Conservation (phyloP, 2,888 invertebrate genomes). For the Melitaea athalia region DNA sequence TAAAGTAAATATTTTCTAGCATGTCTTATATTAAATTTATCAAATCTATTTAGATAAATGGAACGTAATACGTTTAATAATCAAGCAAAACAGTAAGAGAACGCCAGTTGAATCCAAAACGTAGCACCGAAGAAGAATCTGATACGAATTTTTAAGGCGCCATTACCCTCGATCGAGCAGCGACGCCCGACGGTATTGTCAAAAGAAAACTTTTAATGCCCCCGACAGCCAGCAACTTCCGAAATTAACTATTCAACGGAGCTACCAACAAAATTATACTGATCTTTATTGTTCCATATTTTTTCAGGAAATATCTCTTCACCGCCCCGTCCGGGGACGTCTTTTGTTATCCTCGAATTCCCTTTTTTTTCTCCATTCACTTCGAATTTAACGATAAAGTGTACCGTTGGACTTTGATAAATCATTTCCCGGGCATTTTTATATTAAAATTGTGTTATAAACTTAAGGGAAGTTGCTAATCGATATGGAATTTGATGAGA, state of each 20-base stretch:
- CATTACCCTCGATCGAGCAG: constrained; percentile 63
- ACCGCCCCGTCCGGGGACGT: constrained; percentile 37
- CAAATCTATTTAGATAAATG: neutral
- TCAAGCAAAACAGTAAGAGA: neutral
- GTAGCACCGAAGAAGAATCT: neutral
- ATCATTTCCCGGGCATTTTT: constrained; percentile 39
- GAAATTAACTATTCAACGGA: constrained; percentile 50
- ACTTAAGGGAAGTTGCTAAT: constrained; percentile 8
- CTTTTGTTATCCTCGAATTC: constrained; percentile 57
- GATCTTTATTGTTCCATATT: constrained; percentile 57
- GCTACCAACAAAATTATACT: constrained; percentile 54
- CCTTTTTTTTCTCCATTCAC: constrained; percentile 46
- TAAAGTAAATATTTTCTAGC: neutral
- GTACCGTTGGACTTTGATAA: constrained; percentile 56
- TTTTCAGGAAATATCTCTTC: constrained; percentile 48
- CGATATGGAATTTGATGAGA: constrained; percentile 19
- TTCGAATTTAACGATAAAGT: constrained; percentile 54
- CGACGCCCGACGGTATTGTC: constrained; percentile 50
- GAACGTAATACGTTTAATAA: neutral
- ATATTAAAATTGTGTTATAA: constrained; percentile 7
- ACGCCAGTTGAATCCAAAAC: neutral
- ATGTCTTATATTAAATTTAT: neutral
- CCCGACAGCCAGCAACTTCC: constrained; percentile 39
- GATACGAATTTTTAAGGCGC: constrained; percentile 13
- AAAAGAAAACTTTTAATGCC: constrained; percentile 56